These are phyloP conservation scores for Aspiorhynchus laticeps DNA, from an alignment of 2,113 vertebrate genomes.

Conservation along the genomic window DNA sequence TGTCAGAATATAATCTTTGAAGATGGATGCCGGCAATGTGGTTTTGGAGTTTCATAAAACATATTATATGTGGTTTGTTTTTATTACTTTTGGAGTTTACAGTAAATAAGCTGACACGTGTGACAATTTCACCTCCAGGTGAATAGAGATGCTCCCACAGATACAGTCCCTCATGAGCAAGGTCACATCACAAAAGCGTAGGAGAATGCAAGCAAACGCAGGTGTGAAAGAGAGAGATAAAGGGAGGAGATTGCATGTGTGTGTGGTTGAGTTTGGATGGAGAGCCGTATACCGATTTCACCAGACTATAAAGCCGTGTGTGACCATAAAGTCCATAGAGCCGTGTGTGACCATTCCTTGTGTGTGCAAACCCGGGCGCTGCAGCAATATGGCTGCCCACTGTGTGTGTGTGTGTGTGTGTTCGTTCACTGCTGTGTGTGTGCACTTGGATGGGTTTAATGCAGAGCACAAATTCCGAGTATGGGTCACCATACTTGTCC, in stretches of 20 bases:
- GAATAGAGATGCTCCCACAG: slow-evolving; percentile 63
- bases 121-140: slow-evolving; percentile 70
- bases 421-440: too few relatives aligned
- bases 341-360: too few relatives aligned
- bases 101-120: slow-evolving; percentile 68
- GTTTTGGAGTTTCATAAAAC: slow-evolving; percentile 64
- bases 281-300: slow-evolving; percentile 59
- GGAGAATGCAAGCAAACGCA: neutral
- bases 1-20: slow-evolving; percentile 62
- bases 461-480: too few relatives aligned
- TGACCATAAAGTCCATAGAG: slow-evolving; percentile 45
- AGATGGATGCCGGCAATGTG: slow-evolving; percentile 63
- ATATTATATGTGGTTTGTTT: slow-evolving; percentile 66
- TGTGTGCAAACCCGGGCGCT: too few relatives aligned
- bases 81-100: slow-evolving; percentile 68
- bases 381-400: too few relatives aligned
- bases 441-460: too few relatives aligned
- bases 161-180: slow-evolving; percentile 65
- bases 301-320: slow-evolving; percentile 50
- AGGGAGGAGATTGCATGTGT: neutral
- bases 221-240: neutral
- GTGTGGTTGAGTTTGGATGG: slow-evolving; percentile 16
- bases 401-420: too few relatives aligned
- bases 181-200: slow-evolving; percentile 56
- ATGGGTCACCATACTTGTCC: too few relatives aligned